Evolutionary conservation across 2,113 vertebrate species (phyloP).

Genomic region (Tympanuchus pallidicinctus): DNA sequence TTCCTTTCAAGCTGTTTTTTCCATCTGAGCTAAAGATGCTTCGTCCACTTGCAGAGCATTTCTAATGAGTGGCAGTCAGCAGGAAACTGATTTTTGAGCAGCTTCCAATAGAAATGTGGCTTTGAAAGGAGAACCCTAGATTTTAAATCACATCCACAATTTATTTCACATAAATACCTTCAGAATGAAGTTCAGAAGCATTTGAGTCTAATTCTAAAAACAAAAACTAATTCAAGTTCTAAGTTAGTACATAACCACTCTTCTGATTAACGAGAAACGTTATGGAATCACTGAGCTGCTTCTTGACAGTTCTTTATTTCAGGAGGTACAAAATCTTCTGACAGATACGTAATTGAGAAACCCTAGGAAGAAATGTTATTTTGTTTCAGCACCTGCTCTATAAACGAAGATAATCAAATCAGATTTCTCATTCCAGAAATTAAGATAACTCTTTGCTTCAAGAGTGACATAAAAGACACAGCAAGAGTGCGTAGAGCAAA

Average conservation of each 20-base stretch:
- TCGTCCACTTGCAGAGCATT: not conserved
- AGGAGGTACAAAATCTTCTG: constrained; percentile 15
- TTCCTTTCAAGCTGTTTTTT: not conserved
- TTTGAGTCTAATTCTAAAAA: not conserved
- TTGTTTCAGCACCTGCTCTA: constrained; percentile 43
- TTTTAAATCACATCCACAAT: not conserved
- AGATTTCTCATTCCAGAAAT: constrained; percentile 4
- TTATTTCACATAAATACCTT: not conserved
- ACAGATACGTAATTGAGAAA: constrained; percentile 41
- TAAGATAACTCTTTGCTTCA: not conserved
- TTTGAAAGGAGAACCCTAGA: not conserved
- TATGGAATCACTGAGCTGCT: not conserved
- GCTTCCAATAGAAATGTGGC: not conserved
- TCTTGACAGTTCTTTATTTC: constrained; percentile 35
- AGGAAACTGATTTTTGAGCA: not conserved
- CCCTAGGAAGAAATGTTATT: constrained; percentile 26
- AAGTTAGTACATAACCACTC: not conserved
- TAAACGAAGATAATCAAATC: constrained; percentile 19
- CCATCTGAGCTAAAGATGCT: not conserved
- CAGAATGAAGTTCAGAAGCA: not conserved
- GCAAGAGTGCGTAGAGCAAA: not conserved
- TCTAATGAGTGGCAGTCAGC: not conserved
- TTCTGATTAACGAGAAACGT: not conserved
- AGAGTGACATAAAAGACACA: not conserved
- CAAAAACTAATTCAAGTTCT: not conserved